These are phyloP conservation scores for Megalopta genalis DNA, from an alignment of 1,140 invertebrate species.

Conservation along the genomic window DNA sequence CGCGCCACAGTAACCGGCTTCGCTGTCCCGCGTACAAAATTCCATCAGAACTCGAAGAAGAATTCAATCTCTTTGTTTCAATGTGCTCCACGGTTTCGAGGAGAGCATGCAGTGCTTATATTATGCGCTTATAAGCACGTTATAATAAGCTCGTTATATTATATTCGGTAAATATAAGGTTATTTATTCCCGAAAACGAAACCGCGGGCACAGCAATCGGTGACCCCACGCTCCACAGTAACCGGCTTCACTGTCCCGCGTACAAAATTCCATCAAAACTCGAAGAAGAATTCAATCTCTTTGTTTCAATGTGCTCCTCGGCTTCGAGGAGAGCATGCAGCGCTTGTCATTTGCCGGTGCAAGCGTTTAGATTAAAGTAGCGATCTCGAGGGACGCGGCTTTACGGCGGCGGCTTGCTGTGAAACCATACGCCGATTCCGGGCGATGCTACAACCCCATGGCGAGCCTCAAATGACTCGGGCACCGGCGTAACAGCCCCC, in stretches of 20 bases:
- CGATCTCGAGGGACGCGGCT: slow-evolving; percentile 42
- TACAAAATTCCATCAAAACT: too few species aligned
- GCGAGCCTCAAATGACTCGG: slow-evolving; percentile 52
- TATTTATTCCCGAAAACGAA: too few species aligned
- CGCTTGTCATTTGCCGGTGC: slow-evolving; percentile 47
- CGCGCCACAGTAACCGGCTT: too few species aligned
- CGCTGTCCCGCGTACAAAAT: too few species aligned
- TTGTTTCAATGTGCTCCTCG: not conserved
- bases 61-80: not conserved
- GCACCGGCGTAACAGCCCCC: slow-evolving; percentile 41
- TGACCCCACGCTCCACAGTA: too few species aligned
- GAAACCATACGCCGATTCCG: slow-evolving; percentile 62
- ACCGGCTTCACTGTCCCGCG: too few species aligned
- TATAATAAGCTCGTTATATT: too few species aligned
- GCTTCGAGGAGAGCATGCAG: slow-evolving; percentile 35
- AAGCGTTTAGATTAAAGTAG: slow-evolving; percentile 59
- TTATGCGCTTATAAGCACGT: too few species aligned
- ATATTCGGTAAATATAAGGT: too few species aligned
- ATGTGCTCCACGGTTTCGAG: slow-evolving; percentile 18
- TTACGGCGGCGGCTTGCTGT: slow-evolving; percentile 63
- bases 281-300: not conserved
- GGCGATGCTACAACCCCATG: slow-evolving; percentile 55
- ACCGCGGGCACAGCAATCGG: too few species aligned
- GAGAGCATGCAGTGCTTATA: slow-evolving; percentile 45
- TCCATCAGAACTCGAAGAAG: not conserved